phyloP scores from a whole-genome alignment of 2,113 vertebrate species.

The Galbula dea region DNA sequence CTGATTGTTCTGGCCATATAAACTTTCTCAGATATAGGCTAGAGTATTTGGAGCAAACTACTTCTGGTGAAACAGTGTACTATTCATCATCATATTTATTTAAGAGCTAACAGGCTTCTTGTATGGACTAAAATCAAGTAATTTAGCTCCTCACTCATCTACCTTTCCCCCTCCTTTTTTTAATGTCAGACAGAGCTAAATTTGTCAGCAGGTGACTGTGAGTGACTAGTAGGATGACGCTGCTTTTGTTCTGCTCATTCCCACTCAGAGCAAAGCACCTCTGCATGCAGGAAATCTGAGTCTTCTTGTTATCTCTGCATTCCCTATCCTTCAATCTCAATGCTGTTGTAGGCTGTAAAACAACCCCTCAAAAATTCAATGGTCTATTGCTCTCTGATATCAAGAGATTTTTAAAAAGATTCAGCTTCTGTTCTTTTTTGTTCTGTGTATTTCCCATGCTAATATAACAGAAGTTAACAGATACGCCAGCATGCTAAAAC shows the following conservation, averaged over 20 bases:
- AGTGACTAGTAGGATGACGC: background rate
- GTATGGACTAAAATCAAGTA: background rate
- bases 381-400: background rate
- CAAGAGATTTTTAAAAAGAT: background rate
- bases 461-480: background rate
- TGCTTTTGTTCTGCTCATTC: background rate
- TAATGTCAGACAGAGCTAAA: background rate
- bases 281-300: background rate
- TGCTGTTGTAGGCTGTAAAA: background rate
- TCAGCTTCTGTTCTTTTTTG: background rate
- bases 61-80: background rate
- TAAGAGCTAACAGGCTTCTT: background rate
- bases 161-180: background rate
- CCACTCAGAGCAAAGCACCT: background rate
- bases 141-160: background rate
- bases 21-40: background rate
- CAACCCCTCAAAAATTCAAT: background rate
- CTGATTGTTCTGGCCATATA: background rate
- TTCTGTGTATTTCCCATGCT: background rate
- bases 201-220: background rate
- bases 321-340: background rate
- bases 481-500: background rate
- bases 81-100: background rate
- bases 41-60: background rate
- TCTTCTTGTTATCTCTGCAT: background rate